Conservation (phyloP, 2,888 invertebrate species). For the Epistrophe grossulariae region DNA sequence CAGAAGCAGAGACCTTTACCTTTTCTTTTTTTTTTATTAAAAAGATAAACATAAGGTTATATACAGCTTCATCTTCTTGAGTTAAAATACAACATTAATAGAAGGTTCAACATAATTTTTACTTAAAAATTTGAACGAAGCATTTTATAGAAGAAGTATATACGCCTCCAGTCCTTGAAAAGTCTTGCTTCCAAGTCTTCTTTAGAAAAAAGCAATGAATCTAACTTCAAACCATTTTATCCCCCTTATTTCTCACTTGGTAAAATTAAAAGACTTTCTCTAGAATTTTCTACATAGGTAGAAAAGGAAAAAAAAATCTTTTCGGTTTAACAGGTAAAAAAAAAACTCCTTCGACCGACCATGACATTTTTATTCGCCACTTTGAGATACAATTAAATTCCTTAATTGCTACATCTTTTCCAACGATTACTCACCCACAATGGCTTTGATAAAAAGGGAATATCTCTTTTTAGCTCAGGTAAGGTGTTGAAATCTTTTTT, state of each 20-base stretch:
- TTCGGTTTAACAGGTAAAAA: background rate
- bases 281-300: background rate
- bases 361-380: conserved; percentile 45
- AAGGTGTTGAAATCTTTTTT: conserved; percentile 26
- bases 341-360: background rate
- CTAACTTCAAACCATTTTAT: conserved; percentile 17
- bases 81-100: background rate
- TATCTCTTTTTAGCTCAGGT: conserved; percentile 30
- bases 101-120: background rate
- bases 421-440: conserved; percentile 66
- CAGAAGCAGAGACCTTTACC: background rate
- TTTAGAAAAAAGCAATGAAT: conserved; percentile 16
- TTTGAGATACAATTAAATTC: conserved; percentile 56
- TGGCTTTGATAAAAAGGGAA: conserved; percentile 43
- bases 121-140: conserved; percentile 4
- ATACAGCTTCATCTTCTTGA: background rate
- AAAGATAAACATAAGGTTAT: background rate
- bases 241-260: background rate
- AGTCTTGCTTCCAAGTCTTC: conserved; percentile 7
- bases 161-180: background rate
- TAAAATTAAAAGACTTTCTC: conserved; percentile 23
- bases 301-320: background rate
- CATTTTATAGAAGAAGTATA: background rate
- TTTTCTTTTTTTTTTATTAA: background rate
- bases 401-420: conserved; percentile 65